These are phyloP conservation scores for Cheirogaleus major DNA, from an alignment of 2,797 vertebrate genomes.

Conservation along the genomic window DNA sequence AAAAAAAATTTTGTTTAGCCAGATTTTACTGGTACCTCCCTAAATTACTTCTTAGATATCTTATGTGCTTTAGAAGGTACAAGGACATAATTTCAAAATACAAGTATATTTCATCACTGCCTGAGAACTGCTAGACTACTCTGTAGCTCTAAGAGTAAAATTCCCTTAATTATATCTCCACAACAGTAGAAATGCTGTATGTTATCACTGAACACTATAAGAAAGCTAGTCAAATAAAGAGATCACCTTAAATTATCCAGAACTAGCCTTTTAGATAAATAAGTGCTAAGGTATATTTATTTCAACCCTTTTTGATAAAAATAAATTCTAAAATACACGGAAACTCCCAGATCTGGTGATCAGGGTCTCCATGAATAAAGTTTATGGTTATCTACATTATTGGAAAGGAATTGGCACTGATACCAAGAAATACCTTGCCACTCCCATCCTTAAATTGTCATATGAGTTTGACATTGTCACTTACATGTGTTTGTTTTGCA, in stretches of 20 bases:
- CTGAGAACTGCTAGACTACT: neutral
- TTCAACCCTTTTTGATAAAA: neutral
- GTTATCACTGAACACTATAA: slow-evolving; percentile 18
- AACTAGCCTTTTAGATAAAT: neutral
- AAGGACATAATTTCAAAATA: neutral
- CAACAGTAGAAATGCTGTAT: neutral
- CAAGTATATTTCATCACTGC: neutral
- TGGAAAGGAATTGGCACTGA: neutral
- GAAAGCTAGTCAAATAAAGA: slow-evolving; percentile 3
- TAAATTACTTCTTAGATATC: neutral
- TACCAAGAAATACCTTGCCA: neutral
- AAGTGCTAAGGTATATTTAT: neutral
- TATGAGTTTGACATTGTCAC: neutral
- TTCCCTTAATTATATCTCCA: neutral
- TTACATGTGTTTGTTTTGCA: neutral
- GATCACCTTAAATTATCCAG: neutral
- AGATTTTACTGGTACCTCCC: neutral
- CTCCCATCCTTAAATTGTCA: neutral
- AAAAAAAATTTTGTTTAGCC: neutral
- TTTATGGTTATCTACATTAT: neutral
- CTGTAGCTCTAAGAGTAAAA: neutral
- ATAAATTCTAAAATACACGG: neutral
- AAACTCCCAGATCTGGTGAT: neutral
- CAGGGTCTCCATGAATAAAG: neutral
- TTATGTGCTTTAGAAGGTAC: neutral